A percentile compares a stretch with the other conserved stretches of the same genome.
Evolutionary conservation across 2,113 vertebrate species (phyloP).

Genomic region (Chamaetylas fuelleborni): DNA sequence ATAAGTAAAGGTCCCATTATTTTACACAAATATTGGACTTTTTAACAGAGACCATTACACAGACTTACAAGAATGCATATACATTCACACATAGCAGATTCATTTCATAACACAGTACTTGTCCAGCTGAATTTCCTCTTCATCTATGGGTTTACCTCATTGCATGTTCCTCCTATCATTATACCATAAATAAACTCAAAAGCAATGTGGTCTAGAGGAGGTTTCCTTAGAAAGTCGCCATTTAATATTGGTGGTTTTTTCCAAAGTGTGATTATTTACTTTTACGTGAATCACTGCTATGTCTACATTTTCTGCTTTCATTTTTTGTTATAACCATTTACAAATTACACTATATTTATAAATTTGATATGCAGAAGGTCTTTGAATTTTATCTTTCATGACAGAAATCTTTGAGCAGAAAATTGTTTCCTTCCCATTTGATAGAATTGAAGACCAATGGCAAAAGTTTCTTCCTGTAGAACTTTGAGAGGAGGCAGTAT

Average conservation of each 20-base stretch:
- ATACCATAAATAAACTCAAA: neutral
- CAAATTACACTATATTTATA: neutral
- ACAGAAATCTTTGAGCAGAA: neutral
- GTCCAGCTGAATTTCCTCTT: neutral
- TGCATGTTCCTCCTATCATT: rapidly evolving
- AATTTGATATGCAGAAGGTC: neutral
- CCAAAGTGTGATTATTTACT: neutral
- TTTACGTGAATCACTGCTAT: neutral
- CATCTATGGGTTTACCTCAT: neutral
- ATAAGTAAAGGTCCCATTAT: neutral
- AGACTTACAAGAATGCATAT: neutral
- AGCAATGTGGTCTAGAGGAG: neutral
- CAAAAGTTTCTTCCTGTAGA: neutral
- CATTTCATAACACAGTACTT: neutral
- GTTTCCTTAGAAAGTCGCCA: neutral
- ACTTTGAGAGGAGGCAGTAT: neutral
- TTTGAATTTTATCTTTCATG: neutral
- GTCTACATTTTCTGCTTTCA: neutral
- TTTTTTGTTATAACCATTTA: neutral
- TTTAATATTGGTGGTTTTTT: neutral
- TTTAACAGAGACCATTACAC: neutral
- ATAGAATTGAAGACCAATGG: neutral
- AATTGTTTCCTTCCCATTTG: neutral
- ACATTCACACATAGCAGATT: neutral
- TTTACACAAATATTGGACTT: neutral